Evolutionary conservation across 2,113 vertebrate species (phyloP), one percentile per base, ranked within the genome.

Genomic region (Scytalopus superciliaris): DNA sequence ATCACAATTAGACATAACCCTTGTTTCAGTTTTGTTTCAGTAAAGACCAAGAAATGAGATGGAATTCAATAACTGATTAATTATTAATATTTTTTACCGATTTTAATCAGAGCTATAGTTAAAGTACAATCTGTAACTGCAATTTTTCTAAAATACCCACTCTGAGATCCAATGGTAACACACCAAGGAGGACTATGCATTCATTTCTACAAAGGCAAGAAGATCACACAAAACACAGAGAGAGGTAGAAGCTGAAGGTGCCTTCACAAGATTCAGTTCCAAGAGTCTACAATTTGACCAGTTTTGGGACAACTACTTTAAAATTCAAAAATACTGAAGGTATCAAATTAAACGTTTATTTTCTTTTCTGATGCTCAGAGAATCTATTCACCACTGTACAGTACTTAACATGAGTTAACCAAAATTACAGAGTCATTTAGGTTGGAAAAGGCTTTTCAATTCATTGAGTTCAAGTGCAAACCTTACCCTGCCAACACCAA

Each of bases 1-100:
- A 74, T 21, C 73, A 37, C 59, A 96, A 86, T 88, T 93, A 93
- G n/a, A 69, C 11, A 5, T 55, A 94, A 84, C 22, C 14, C 50
- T 12, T 55, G n/a, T 90, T 96, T 93, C 69, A 89, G 15, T 56
- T 92, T 72, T 72, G 37, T 33, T 75, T 84, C 78, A 30, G 27
- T 35, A 75, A 25, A 7, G 19, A 42, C 18, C 35, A 72, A 86
- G 7, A 53, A 89, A 79, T 8, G 8, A 77, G 33, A 75, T 9
- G 6, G 42, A 70, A 69, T 79, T 53, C 62, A 82, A 28, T 67
- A 69, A 67, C 19, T 22, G 15, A 70, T 75, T 28, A 84, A 83
- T 59, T 87, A 73, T 81, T 76, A 56, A 85, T 66, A 76, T 21
- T 90, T 87, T 30, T 90, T 86, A 35, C 17, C 74, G 28, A 27